phyloP scores from a whole-genome alignment of 1,140 invertebrate genomes.

The Drosophila ironensis region DNA sequence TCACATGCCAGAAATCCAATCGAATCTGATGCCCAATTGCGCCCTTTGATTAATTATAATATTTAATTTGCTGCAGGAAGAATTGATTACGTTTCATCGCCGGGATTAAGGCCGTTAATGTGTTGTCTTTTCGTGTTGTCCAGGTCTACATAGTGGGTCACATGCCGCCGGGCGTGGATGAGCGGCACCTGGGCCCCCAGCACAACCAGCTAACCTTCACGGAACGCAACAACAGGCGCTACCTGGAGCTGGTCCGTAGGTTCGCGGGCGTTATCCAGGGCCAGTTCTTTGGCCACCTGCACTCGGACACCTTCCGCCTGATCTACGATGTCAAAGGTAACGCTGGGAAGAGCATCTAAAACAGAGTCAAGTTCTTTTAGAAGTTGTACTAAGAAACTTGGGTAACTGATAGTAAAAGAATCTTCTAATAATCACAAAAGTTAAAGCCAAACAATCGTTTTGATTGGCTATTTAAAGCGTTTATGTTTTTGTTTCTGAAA shows the following conservation, averaged over 20 bases:
- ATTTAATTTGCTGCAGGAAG: constrained; percentile 30
- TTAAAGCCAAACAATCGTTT: too few relatives aligned
- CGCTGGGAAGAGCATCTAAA: too few relatives aligned
- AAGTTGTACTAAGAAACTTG: too few relatives aligned
- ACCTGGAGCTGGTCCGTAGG: constrained; percentile 87
- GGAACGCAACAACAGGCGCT: constrained; percentile 87
- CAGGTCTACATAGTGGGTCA: constrained; percentile 96
- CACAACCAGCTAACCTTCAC: constrained; percentile 84
- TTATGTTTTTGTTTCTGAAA: too few relatives aligned
- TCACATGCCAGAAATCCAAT: constrained; percentile 20
- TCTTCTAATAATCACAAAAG: too few relatives aligned
- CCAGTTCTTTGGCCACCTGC: constrained; percentile 96
- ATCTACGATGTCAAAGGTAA: constrained; percentile 89
- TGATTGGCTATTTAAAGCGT: too few relatives aligned
- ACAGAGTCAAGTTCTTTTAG: too few relatives aligned
- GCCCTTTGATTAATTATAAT: constrained; percentile 47
- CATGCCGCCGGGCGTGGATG: constrained; percentile 93
- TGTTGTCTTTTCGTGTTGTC: constrained; percentile 40
- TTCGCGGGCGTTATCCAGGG: constrained; percentile 91
- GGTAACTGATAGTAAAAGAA: too few relatives aligned
- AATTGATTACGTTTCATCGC: constrained; percentile 12
- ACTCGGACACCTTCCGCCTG: constrained; percentile 94
- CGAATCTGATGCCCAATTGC: constrained; percentile 8
- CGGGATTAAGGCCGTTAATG: constrained; percentile 1
- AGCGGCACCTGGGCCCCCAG: constrained; percentile 86